Evolutionary conservation across 2,888 invertebrate genomes (phyloP).

Genomic region (Fragum whitleyi): DNA sequence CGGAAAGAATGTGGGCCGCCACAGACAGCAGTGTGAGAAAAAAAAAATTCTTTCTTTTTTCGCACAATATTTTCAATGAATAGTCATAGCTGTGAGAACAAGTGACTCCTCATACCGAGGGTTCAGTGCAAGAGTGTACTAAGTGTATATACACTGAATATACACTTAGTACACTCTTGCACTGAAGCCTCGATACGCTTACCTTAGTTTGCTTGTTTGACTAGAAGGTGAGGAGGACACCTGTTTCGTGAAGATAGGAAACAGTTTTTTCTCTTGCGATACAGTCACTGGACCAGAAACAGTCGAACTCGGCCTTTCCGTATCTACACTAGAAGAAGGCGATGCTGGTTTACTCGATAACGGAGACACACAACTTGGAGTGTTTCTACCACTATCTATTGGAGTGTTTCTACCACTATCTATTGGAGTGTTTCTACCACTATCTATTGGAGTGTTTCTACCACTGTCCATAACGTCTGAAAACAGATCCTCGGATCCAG

Average conservation of each 20-base stretch:
- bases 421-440: background rate
- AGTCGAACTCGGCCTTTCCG: background rate
- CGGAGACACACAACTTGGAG: background rate
- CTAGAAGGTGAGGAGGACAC: conserved; percentile 35
- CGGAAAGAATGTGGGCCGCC: too few relatives aligned
- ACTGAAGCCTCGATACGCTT: background rate
- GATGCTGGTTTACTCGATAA: background rate
- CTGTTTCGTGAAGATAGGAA: conserved; percentile 53
- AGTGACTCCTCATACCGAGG: too few relatives aligned
- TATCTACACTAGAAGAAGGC: background rate
- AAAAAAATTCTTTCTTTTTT: too few relatives aligned
- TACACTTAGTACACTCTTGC: too few relatives aligned
- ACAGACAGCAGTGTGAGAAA: too few relatives aligned
- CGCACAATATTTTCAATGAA: too few relatives aligned
- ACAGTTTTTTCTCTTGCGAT: conserved; percentile 32
- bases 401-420: conserved; percentile 4
- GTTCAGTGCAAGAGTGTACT: too few relatives aligned
- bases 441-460: background rate
- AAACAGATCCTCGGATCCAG: conserved; percentile 28
- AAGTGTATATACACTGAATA: too few relatives aligned
- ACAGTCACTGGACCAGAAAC: background rate
- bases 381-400: background rate
- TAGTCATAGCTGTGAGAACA: too few relatives aligned
- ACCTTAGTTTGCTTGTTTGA: conserved; percentile 35
- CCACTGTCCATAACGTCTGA: background rate